Evolutionary conservation across 2,888 invertebrate genomes (phyloP).

Genomic region (Clitarchus hookeri): DNA sequence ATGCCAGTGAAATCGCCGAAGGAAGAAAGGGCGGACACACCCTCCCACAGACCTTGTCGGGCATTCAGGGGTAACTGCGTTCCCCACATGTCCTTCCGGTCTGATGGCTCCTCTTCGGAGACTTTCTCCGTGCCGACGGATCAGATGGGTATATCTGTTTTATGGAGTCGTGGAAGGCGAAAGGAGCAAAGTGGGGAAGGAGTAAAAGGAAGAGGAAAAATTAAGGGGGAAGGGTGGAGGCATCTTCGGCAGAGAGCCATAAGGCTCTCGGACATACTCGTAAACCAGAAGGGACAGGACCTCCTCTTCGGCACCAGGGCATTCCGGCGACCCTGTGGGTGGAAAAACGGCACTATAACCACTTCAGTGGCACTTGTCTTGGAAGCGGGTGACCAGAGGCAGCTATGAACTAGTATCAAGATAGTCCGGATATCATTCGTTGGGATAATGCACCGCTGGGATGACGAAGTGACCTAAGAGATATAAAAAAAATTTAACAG

Average conservation of each 20-base stretch:
- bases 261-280: constrained; percentile 14
- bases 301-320: constrained; percentile 14
- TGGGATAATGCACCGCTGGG: too few species aligned
- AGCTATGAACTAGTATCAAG: too few species aligned
- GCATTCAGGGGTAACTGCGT: constrained; percentile 14
- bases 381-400: too few species aligned
- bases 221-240: not conserved
- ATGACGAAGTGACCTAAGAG: too few species aligned
- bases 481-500: too few species aligned
- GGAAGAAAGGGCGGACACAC: not conserved
- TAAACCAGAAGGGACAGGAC: constrained; percentile 14
- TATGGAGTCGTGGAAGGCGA: not conserved
- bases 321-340: not conserved
- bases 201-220: not conserved
- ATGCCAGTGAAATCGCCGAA: constrained; percentile 9
- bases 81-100: constrained; percentile 14
- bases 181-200: constrained; percentile 4
- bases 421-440: too few species aligned
- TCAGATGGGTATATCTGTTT: constrained; percentile 10
- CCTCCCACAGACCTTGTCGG: not conserved
- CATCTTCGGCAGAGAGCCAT: not conserved
- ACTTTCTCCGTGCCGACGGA: not conserved
- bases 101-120: not conserved
- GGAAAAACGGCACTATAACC: not conserved
- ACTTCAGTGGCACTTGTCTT: too few species aligned